Base-by-base conservation (phyloP, 2,113 vertebrate genomes). In the Gasterosteus aculeatus region DNA sequence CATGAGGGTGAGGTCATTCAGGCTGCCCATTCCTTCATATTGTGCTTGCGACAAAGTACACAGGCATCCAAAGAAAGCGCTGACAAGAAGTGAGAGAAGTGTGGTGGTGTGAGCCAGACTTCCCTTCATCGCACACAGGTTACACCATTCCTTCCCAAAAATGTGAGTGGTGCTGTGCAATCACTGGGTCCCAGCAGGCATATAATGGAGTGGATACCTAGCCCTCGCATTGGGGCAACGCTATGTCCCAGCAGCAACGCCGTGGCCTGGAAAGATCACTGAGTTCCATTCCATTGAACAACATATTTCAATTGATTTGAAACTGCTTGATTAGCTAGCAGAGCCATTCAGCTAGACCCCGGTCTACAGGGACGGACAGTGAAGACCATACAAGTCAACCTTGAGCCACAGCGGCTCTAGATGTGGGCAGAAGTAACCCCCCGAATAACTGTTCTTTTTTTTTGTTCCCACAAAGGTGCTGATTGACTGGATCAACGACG, bases 401-500 rank as follows among this genome's bases (percentile, higher is more conserved):
- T 42, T 14, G 2, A 41, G 60, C 39, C 42, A 26, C 19, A 42
- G 8, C 12, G n/a, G 59, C 19, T 46, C n/a, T 22, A 22, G 18
- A 39, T 61, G 42, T 16, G 4, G 12, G 15, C 12, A 46, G 12
- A 46, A 46, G 14, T 14, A 44, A 15, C 42, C 41, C 41, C 14
- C 3, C 4, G 14, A 22, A 26, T 10, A 10, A 54, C 51, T 9
- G 3, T 19, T 68, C 4, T 58, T 38, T 47, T 22, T 14, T 46
- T 80, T 1, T 77, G 26, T 78, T 22, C 19, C 46, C 35, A 5
- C 22, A 9, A 63, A 99, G 98, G 97, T 97, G 60, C 89, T 99
- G 22, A 96, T 96, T 59, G 96, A 98, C 89, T 99, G 98, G 98
- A 95, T 98, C 69, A 99, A 98, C 0, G 96, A 97, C 0, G 96